These are phyloP conservation scores for Trididemnum clinides DNA, from an alignment of 23 tunicate genomes.

Conservation along the genomic window DNA sequence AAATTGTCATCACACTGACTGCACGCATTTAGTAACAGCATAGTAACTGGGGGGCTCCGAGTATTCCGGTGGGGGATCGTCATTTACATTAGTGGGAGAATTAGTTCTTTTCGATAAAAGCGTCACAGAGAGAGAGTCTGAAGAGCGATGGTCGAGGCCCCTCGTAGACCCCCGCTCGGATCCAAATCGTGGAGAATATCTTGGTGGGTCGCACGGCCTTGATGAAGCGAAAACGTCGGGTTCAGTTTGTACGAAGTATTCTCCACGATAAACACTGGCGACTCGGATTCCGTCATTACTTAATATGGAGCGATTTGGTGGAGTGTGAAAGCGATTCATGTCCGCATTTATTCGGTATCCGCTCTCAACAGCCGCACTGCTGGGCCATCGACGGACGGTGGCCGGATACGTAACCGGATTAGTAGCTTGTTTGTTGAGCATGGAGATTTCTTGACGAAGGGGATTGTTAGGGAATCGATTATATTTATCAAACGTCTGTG, in stretches of 20 bases:
- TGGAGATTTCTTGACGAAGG: neutral
- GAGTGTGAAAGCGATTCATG: neutral
- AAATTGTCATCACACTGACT: no score
- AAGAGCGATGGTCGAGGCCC: no score
- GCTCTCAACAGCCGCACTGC: neutral
- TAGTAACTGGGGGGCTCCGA: constrained; percentile 1
- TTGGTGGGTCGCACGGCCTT: neutral
- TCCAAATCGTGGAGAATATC: neutral
- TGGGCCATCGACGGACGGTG: neutral
- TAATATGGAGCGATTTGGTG: neutral
- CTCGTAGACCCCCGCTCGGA: neutral
- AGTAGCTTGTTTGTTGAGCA: no score
- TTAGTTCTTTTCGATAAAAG: neutral
- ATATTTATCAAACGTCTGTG: neutral
- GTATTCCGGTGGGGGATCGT: neutral
- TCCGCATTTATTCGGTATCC: neutral
- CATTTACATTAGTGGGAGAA: neutral
- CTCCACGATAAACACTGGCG: neutral
- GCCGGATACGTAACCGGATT: no score
- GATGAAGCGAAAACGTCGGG: neutral
- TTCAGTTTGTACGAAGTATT: neutral
- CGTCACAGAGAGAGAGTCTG: no score
- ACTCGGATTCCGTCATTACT: neutral
- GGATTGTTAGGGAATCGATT: neutral
- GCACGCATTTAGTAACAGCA: no score